Evolutionary conservation across 2,888 invertebrate genomes (phyloP).

Genomic region (Chymomyza fuscimana): DNA sequence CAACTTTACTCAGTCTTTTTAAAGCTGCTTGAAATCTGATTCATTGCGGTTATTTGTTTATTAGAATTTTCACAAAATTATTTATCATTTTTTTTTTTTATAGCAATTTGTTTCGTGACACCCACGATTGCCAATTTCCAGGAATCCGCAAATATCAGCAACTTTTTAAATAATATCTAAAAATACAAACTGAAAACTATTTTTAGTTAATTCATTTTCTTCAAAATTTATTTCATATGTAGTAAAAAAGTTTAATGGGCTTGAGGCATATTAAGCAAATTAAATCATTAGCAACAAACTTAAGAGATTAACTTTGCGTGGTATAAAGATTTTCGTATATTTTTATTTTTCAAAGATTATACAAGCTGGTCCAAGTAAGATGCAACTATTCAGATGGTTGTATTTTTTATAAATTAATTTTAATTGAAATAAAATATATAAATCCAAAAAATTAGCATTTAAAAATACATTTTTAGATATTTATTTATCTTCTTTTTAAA

Average conservation of each 20-base stretch:
- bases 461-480: too few relatives aligned
- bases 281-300: neutral
- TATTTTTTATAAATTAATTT: too few relatives aligned
- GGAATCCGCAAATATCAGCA: neutral
- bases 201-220: neutral
- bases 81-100: neutral
- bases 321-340: neutral
- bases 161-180: neutral
- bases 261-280: neutral
- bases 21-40: neutral
- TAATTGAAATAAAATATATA: too few relatives aligned
- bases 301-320: neutral
- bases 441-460: too few relatives aligned
- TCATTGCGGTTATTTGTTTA: neutral
- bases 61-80: neutral
- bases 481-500: too few relatives aligned
- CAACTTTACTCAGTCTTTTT: neutral
- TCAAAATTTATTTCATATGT: neutral
- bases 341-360: too few relatives aligned
- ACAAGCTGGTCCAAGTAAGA: too few relatives aligned
- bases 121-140: neutral
- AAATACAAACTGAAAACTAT: neutral
- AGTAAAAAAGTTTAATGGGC: neutral
- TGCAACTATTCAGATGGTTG: too few relatives aligned
- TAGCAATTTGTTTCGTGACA: neutral